Percentiles rank a stretch among this genome's conserved stretches.
phyloP scores from a whole-genome alignment of 2,113 vertebrate genomes.

The Xiphias gladius region DNA sequence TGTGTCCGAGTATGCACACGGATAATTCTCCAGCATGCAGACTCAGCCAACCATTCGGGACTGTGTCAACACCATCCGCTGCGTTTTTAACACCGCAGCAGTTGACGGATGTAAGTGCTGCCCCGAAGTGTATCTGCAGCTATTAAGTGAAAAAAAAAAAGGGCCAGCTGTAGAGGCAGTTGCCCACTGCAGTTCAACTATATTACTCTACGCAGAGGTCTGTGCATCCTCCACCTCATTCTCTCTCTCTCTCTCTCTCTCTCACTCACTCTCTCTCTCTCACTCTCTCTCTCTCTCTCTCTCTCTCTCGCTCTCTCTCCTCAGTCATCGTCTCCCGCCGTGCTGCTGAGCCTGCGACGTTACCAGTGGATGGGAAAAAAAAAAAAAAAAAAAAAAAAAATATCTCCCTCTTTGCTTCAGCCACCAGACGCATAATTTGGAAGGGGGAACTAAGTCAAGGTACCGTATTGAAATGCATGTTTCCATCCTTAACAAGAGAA shows the following conservation, averaged over 20 bases:
- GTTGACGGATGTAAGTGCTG: not conserved
- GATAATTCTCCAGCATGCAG: not conserved
- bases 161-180: conserved; percentile 48
- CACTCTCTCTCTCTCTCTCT: conserved; percentile 45
- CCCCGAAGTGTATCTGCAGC: conserved; percentile 2
- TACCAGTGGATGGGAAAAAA: conserved; percentile 58
- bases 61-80: not conserved
- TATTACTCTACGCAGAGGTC: conserved; percentile 69
- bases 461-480: conserved; percentile 48
- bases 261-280: conserved; percentile 46
- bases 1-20: not conserved
- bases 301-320: conserved; percentile 50
- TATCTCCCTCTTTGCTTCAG: conserved; percentile 47
- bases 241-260: conserved; percentile 45
- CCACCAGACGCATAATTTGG: conserved; percentile 49
- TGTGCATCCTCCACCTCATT: conserved; percentile 42
- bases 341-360: conserved; percentile 76
- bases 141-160: conserved; percentile 11
- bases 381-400: conserved; percentile 27
- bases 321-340: conserved; percentile 67
- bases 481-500: not conserved
- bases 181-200: conserved; percentile 68
- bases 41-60: not conserved
- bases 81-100: not conserved
- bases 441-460: conserved; percentile 66